Evolutionary conservation across 2,888 invertebrate genomes (phyloP).

Genomic region (Aporophyla nigra): DNA sequence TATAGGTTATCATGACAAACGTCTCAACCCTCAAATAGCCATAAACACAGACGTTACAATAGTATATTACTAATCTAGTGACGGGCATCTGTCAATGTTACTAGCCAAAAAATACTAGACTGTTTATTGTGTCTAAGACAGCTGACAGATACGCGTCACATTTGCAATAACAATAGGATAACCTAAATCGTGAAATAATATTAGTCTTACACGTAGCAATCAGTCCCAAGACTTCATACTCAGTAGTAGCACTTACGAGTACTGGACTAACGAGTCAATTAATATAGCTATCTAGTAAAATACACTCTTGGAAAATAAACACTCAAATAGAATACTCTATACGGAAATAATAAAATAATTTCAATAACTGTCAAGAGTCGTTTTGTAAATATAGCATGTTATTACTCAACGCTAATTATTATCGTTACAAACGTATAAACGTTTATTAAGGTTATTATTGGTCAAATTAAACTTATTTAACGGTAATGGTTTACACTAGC

Average conservation of each 20-base stretch:
- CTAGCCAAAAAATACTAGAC: too few species aligned
- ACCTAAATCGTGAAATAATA: too few species aligned
- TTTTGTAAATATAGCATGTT: not conserved
- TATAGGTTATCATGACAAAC: too few species aligned
- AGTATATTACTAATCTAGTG: too few species aligned
- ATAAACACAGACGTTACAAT: too few species aligned
- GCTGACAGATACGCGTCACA: too few species aligned
- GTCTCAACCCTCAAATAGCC: too few species aligned
- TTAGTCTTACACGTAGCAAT: not conserved
- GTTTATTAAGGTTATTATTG: not conserved
- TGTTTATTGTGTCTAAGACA: too few species aligned
- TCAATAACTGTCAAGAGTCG: conserved; percentile 9
- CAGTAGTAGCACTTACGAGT: not conserved
- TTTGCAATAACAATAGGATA: too few species aligned
- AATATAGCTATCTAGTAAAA: not conserved
- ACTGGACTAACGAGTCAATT: not conserved
- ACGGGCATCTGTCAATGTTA: too few species aligned
- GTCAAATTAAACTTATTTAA: not conserved
- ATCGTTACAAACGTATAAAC: conserved; percentile 3
- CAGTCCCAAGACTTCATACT: too few species aligned
- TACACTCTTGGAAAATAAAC: not conserved
- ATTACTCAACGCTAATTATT: conserved; percentile 16
- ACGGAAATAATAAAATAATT: not conserved
- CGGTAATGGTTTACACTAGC: not conserved
- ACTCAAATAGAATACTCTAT: not conserved